Conservation (phyloP, 2,797 vertebrate species). For the Euphonia xanthogaster region DNA sequence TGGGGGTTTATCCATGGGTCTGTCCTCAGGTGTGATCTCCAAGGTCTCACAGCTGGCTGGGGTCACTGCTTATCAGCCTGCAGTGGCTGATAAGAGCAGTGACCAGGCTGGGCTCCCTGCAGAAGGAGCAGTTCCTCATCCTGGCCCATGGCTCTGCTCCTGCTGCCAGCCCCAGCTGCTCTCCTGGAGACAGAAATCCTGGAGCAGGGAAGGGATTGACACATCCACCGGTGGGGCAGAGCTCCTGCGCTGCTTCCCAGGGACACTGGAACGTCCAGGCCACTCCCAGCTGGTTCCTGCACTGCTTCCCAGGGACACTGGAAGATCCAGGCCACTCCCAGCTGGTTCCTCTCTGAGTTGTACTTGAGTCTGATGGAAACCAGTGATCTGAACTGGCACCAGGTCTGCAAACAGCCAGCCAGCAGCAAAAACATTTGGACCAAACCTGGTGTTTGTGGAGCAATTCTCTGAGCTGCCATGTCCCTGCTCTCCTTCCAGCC, state of each 20-base stretch:
- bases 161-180: background rate
- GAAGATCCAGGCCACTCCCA: accelerated
- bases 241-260: background rate
- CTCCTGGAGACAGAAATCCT: background rate
- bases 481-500: background rate
- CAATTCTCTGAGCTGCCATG: background rate
- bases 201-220: background rate
- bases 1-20: accelerated
- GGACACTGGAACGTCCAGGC: accelerated
- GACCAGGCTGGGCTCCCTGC: background rate
- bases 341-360: background rate
- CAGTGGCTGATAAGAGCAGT: background rate
- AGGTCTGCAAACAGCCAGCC: background rate
- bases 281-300: background rate
- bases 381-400: background rate
- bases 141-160: background rate
- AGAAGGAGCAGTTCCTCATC: background rate
- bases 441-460: background rate
- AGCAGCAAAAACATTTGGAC: background rate
- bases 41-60: background rate
- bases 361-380: background rate
- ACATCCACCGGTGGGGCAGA: accelerated
- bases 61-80: background rate
- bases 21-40: background rate
- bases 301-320: background rate